Conservation (phyloP, 2,797 vertebrate species). For the Galagoides demidoff region DNA sequence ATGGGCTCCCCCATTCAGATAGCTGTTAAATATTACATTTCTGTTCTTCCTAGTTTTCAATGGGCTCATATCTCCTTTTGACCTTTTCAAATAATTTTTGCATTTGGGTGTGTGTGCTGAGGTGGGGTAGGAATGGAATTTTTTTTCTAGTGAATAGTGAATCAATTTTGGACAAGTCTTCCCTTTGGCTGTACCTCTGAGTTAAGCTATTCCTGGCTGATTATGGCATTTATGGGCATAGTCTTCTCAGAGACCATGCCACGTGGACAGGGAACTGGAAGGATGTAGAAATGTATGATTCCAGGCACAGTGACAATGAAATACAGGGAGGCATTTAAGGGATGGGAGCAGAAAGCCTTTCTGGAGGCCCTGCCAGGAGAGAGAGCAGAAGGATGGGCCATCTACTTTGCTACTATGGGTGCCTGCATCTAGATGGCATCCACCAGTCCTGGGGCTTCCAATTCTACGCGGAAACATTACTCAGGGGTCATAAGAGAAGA, state of each 20-base stretch:
- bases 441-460: background rate
- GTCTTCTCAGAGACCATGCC: constrained; percentile 3
- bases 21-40: constrained; percentile 27
- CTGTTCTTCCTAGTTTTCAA: constrained; percentile 2
- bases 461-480: constrained; percentile 43
- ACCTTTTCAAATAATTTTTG: constrained; percentile 34
- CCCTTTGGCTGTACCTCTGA: background rate
- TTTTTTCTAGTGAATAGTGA: background rate
- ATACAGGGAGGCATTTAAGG: background rate
- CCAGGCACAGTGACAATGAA: background rate
- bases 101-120: constrained; percentile 5
- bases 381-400: constrained; percentile 1
- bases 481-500: background rate
- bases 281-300: background rate
- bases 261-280: background rate
- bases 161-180: background rate
- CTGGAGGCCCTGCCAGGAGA: background rate
- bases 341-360: constrained; percentile 16
- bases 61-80: background rate
- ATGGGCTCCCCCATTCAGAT: background rate
- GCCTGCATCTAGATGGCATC: background rate
- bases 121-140: background rate
- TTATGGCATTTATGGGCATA: background rate
- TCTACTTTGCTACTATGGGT: background rate
- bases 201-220: constrained; percentile 4